Conservation (phyloP, 2,113 vertebrate genomes). For the Corythornis cristatus region DNA sequence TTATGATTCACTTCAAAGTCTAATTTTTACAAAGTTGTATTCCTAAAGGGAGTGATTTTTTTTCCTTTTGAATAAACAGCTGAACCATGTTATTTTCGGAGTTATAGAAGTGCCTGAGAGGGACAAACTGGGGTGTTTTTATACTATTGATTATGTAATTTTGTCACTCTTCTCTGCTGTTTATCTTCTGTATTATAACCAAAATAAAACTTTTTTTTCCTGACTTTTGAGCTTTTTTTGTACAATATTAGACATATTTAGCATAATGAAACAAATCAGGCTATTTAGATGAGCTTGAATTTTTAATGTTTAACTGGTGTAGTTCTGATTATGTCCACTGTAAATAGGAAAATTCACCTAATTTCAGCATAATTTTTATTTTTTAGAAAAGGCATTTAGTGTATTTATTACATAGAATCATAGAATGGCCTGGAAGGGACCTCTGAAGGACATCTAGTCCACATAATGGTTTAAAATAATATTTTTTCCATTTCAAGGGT, state of each 20-base stretch:
- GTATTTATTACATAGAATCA: constrained; percentile 27
- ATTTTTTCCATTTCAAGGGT: background rate
- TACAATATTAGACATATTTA: background rate
- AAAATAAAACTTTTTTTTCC: background rate
- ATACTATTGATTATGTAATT: background rate
- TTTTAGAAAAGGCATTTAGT: background rate
- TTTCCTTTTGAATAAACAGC: background rate
- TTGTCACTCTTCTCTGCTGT: background rate
- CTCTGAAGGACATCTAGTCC: too few species aligned
- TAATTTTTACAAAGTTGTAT: constrained; percentile 10
- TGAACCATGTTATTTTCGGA: background rate
- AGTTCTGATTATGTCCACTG: background rate
- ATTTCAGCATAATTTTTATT: background rate
- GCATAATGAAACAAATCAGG: background rate
- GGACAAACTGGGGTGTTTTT: constrained; percentile 13
- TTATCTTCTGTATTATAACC: background rate
- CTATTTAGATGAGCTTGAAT: background rate
- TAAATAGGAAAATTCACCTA: background rate
- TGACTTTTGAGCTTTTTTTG: background rate
- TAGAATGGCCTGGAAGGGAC: too few species aligned
- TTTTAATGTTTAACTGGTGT: background rate
- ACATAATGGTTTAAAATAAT: background rate
- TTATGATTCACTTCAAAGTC: background rate
- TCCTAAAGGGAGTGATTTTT: background rate
- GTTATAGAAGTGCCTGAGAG: constrained; percentile 31